phyloP scores from a whole-genome alignment of 2,888 invertebrate genomes.

The Caenorhabditis angaria region DNA sequence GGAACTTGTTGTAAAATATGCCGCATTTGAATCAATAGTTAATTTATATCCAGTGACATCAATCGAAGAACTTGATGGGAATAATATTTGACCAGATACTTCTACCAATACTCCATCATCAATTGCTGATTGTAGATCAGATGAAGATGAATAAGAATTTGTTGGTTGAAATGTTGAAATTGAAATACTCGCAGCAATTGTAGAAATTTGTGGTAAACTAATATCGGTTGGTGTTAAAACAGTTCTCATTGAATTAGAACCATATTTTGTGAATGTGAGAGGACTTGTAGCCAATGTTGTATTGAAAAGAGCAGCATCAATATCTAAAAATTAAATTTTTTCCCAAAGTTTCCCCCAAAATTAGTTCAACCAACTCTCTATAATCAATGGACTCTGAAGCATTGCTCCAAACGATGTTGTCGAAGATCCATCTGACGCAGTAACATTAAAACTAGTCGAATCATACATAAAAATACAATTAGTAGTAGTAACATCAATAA shows the following conservation, averaged over 20 bases:
- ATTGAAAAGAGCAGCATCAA: constrained; percentile 21
- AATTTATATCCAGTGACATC: constrained; percentile 32
- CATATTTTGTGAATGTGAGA: constrained; percentile 12
- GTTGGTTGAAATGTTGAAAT: constrained; percentile 37
- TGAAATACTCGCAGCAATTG: constrained; percentile 17
- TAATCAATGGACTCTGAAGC: constrained; percentile 35
- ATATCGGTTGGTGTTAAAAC: constrained; percentile 32
- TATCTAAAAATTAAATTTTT: constrained; percentile 20
- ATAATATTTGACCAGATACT: neutral
- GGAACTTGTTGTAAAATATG: constrained; percentile 11
- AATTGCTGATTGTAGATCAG: neutral
- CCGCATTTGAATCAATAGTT: constrained; percentile 11
- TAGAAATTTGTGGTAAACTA: constrained; percentile 21
- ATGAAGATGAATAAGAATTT: neutral
- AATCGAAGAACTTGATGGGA: constrained; percentile 25
- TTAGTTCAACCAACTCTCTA: constrained; percentile 31
- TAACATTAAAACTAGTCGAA: constrained; percentile 12
- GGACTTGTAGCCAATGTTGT: constrained; percentile 16
- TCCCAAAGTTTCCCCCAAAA: neutral
- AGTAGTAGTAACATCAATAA: constrained; percentile 22
- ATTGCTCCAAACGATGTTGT: constrained; percentile 14
- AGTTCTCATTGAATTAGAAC: constrained; percentile 13
- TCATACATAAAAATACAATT: constrained; percentile 33
- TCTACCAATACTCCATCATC: neutral
- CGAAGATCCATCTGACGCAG: constrained; percentile 26